Base-by-base conservation (phyloP, 2,888 invertebrate species). In the Eupithecia insigniata region DNA sequence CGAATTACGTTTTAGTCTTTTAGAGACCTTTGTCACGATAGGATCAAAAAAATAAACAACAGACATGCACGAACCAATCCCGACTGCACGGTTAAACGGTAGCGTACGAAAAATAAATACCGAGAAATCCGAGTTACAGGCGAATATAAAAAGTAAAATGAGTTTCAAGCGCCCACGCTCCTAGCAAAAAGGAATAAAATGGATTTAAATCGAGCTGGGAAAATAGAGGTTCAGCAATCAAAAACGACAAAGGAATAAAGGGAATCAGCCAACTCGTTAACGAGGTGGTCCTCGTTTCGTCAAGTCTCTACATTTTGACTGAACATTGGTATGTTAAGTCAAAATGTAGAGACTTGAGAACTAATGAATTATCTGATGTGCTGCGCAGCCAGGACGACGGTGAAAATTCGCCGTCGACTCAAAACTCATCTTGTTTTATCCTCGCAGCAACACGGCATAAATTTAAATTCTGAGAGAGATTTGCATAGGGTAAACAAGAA, bases 21-120 rank as follows among this genome's bases (percentile, higher is more conserved):
- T 79, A 79, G 60, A 76, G 76, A 71, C 69, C 73, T 72, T 74
- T 71, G 69, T 75, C 71, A 76, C 67, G 72, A 64, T 66, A 72
- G 68, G 79, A 80, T 76, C 76, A 80, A 82, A 77, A 83, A 84
- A 88, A 86, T 83, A 87, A 88, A 89, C 88, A 83, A 83, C 77
- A 77, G 76, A 79, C 82, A 83, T 80, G 84, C 84, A 86, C 88
- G 86, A 87, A 87, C 86, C 88, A 82, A 89, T 83, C 84, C 85
- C 83, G 85, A 87, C 87, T 85, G 85, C 89, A 89, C 90, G 87
- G 89, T 89, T 90, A 87, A 90, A 86, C 86, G 79, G 88, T 87
- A 87, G 87, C 85, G 82, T 84, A 84, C 81, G 78, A 83, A 89
- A 90, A 92, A 89, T 83, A 89, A 87, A 88, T 79, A 78, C 75